These are phyloP conservation scores for Pecten maximus DNA, from an alignment of 2,888 invertebrate genomes.

Conservation along the genomic window DNA sequence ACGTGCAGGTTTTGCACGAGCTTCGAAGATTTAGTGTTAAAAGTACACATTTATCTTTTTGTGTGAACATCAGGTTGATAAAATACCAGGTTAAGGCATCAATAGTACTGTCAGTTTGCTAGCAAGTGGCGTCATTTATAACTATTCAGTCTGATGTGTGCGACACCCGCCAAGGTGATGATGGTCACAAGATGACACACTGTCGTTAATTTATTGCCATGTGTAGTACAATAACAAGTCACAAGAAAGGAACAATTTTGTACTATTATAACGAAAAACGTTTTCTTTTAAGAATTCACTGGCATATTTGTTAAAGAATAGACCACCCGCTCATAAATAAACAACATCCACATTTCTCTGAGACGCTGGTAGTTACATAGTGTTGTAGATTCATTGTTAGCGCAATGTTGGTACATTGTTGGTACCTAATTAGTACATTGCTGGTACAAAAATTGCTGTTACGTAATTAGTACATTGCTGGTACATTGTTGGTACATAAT, in stretches of 20 bases:
- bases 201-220: neutral
- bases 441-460: too few species aligned
- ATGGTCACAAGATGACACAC: neutral
- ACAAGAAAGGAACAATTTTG: neutral
- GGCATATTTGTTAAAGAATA: neutral
- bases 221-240: neutral
- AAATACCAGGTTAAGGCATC: neutral
- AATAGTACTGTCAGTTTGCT: neutral
- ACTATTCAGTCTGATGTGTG: neutral
- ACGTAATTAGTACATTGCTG: too few species aligned
- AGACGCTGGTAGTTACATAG: neutral
- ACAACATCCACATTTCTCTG: neutral
- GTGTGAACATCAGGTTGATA: neutral
- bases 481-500: too few species aligned
- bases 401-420: neutral
- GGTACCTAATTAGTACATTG: neutral
- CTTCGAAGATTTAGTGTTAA: conserved; percentile 32
- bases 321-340: neutral
- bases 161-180: neutral
- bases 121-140: neutral
- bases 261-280: neutral
- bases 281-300: neutral
- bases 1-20: neutral
- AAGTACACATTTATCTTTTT: conserved; percentile 29
- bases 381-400: neutral